Conservation (phyloP, 2,888 invertebrate genomes). For the Oeneis ivallda region DNA sequence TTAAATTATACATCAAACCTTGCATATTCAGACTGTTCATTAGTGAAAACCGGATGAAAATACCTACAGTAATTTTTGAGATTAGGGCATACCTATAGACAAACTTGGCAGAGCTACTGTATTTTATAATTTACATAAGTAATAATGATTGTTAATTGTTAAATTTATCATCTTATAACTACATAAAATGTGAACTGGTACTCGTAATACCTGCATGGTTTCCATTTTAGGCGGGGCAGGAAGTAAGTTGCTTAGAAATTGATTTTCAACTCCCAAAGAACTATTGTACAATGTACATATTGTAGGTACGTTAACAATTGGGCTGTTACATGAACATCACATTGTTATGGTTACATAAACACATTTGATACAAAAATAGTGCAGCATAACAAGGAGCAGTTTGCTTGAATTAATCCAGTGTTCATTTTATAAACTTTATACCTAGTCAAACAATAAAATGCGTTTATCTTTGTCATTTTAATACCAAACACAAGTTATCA, state of each 20-base stretch:
- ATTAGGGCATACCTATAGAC: too few species aligned
- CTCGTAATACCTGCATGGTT: conserved; percentile 23
- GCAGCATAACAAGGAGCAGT: conserved; percentile 9
- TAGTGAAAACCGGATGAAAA: too few species aligned
- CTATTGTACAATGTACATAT: conserved; percentile 35
- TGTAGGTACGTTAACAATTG: conserved; percentile 49
- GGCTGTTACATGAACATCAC: conserved; percentile 54
- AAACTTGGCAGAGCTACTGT: too few species aligned
- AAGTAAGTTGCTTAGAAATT: conserved; percentile 54
- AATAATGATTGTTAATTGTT: conserved; percentile 18
- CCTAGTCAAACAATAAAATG: conserved; percentile 11
- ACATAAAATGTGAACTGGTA: conserved; percentile 26
- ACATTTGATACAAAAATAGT: conserved; percentile 40
- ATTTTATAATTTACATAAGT: too few species aligned
- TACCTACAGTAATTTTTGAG: too few species aligned
- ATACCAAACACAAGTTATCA: neutral
- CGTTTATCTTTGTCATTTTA: conserved; percentile 8
- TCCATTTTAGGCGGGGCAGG: conserved; percentile 54
- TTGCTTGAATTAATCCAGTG: conserved; percentile 16
- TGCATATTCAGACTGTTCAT: too few species aligned
- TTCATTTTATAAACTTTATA: conserved; percentile 18
- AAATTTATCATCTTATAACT: conserved; percentile 29
- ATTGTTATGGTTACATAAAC: conserved; percentile 58
- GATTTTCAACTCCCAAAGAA: conserved; percentile 46
- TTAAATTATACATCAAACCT: too few species aligned